A percentile compares a stretch with the other conserved stretches of the same genome.
Evolutionary conservation across 1,140 invertebrate genomes (phyloP).

Genomic region (Drosophila quadrilineata): DNA sequence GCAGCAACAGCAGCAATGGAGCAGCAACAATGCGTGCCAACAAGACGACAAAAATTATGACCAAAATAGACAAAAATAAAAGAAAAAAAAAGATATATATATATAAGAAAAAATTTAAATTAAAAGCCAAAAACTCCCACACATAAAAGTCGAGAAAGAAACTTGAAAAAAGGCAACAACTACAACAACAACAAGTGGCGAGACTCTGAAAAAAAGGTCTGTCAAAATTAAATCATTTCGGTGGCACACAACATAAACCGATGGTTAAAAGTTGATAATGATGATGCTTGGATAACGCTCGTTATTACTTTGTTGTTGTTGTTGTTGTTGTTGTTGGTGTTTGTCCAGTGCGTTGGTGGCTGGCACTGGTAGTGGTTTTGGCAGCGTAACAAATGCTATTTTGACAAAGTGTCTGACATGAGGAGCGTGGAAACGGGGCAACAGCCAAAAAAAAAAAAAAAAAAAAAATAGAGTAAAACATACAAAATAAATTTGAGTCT

Average conservation of each 20-base stretch:
- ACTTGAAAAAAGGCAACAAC: conserved; percentile 55
- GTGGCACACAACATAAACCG: conserved; percentile 79
- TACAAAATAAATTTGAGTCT: conserved; percentile 4
- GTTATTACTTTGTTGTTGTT: conserved; percentile 63
- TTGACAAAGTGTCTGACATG: conserved; percentile 79
- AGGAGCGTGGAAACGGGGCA: conserved; percentile 70
- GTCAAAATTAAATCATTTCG: conserved; percentile 80
- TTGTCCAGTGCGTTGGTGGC: conserved; percentile 73
- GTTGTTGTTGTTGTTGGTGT: conserved; percentile 5
- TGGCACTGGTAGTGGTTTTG: conserved; percentile 75
- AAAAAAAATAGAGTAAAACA: background rate
- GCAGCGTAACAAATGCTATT: conserved; percentile 78
- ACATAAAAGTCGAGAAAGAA: conserved; percentile 76
- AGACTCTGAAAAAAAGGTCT: conserved; percentile 74
- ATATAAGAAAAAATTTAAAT: conserved; percentile 70
- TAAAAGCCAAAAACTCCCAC: conserved; percentile 80
- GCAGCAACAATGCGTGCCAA: conserved; percentile 55
- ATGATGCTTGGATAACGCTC: conserved; percentile 78
- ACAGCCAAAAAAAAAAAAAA: conserved; percentile 26
- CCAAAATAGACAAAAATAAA: conserved; percentile 46
- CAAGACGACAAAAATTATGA: conserved; percentile 48
- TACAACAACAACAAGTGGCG: background rate
- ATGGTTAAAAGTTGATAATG: conserved; percentile 80
- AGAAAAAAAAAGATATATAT: conserved; percentile 11
- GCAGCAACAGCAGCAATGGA: conserved; percentile 26